These are phyloP conservation scores for Tachycineta bicolor DNA, from an alignment of 2,113 vertebrate genomes.

Conservation along the genomic window DNA sequence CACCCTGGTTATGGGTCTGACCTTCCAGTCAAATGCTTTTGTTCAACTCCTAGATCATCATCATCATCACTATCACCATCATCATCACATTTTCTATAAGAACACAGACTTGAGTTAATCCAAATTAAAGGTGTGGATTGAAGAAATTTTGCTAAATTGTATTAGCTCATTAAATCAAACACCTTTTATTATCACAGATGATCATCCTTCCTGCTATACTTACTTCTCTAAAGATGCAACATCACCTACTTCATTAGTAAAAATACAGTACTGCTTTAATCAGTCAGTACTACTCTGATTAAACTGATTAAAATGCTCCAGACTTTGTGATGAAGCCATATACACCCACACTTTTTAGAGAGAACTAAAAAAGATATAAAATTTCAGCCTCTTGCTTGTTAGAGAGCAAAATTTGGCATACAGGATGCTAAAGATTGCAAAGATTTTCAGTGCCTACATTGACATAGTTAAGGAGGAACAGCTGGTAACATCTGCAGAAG, in stretches of 20 bases:
- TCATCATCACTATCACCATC: background rate
- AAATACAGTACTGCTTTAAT: background rate
- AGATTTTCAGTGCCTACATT: background rate
- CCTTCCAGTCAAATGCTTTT: background rate
- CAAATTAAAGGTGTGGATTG: background rate
- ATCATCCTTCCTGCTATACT: background rate
- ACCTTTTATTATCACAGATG: background rate
- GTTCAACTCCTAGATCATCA: background rate
- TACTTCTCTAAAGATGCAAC: background rate
- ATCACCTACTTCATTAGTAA: background rate
- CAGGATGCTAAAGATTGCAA: background rate
- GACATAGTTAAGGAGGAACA: background rate
- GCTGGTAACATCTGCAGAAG: background rate
- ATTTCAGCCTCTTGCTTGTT: background rate
- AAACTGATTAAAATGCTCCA: background rate
- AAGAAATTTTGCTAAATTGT: background rate
- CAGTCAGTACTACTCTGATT: background rate
- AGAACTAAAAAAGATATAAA: background rate
- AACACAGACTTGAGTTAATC: background rate
- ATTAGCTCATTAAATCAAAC: background rate
- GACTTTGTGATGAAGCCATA: background rate
- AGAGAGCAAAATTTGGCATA: background rate
- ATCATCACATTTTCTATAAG: background rate
- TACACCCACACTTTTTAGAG: background rate
- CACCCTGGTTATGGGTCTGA: background rate